Evolutionary conservation across 2,888 invertebrate genomes (phyloP).

Genomic region (Sesia apiformis): DNA sequence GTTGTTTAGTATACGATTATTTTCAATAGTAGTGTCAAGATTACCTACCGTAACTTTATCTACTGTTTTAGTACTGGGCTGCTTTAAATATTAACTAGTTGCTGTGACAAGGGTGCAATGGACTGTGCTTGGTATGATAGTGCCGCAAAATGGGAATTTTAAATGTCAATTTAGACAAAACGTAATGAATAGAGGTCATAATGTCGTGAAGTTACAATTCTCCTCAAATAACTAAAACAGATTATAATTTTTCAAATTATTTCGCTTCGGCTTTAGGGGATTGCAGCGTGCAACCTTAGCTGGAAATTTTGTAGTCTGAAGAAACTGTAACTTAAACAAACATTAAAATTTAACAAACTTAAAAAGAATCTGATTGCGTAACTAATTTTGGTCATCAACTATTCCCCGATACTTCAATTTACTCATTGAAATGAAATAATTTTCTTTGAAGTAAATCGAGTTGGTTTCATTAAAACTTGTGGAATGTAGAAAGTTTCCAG

Average conservation of each 20-base stretch:
- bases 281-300: too few relatives aligned
- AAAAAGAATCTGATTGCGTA: background rate
- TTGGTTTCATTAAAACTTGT: background rate
- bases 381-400: background rate
- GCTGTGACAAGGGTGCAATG: slow-evolving; percentile 27
- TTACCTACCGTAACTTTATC: background rate
- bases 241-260: too few relatives aligned
- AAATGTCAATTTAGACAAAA: background rate
- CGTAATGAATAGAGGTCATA: too few relatives aligned
- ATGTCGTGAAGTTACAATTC: too few relatives aligned
- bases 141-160: background rate
- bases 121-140: slow-evolving; percentile 5
- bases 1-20: too few relatives aligned
- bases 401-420: background rate
- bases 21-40: background rate
- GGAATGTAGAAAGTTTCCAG: background rate
- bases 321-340: too few relatives aligned
- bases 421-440: background rate
- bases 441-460: background rate
- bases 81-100: slow-evolving; percentile 38
- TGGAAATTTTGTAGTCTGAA: too few relatives aligned
- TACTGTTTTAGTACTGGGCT: slow-evolving; percentile 5
- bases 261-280: too few relatives aligned
- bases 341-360: background rate
- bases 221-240: too few relatives aligned